Base-by-base conservation (phyloP, 2,888 invertebrate genomes). In the Pollenia labialis region DNA sequence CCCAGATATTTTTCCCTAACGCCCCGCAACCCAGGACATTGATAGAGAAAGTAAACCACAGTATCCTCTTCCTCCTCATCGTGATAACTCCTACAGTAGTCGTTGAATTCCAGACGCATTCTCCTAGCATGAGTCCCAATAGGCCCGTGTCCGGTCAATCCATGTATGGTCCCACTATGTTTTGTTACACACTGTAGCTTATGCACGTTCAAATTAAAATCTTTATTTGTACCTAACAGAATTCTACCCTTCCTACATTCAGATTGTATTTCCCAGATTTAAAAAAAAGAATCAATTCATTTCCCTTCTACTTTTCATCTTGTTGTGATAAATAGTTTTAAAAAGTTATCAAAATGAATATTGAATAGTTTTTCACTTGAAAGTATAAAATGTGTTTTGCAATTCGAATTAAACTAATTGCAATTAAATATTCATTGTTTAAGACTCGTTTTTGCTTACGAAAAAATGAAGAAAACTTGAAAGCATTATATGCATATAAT, bases 281-380 rank as follows among this genome's bases (percentile, higher is more conserved):
- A 4, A 18, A n/a, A 18, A 46, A 64, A 46, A 10, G 7, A 44
- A 64, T 1, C 0, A 64, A 46, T 10, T 56, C 46, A 48, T 32
- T 50, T 12, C 6, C 32, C 48, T 40, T 14, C 75, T 42, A 4
- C 50, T 60, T 50, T 62, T 32, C 11, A 6, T 16, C 60, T 75
- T 75, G 60, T 75, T 75, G 60, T 75, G 74, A 75, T 75, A 75
- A 75, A 60, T 75, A 40, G 48, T 62, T 60, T 75, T 62, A 40
- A 75, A 16, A 60, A 62, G 74, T 62, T 62, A 40, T 50, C 40
- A 50, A 75, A 60, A 40, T 62, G 48, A 62, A 75, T 75, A 60
- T 75, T 60, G 60, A 75, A 60, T 62, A 75, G 56, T 74, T 68
- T 68, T 74, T 46, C 42, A 58, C 44, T 72, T 60, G 46, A 74